Conservation (phyloP, 1,140 invertebrate genomes). For the Drosophila murphyi region DNA sequence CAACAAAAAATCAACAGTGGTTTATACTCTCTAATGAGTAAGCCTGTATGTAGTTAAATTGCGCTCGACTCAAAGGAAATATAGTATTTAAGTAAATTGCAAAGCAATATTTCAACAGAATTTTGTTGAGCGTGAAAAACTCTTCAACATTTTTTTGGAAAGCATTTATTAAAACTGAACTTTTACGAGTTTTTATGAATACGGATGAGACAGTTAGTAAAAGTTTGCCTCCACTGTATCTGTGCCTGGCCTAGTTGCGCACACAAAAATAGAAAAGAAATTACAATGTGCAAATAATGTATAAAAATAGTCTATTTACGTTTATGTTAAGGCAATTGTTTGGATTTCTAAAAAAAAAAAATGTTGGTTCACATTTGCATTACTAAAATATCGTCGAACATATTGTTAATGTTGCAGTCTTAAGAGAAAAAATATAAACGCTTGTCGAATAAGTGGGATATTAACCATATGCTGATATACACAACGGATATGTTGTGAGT, state of each 20-base stretch:
- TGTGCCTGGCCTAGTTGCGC: constrained; percentile 65
- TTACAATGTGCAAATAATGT: constrained; percentile 40
- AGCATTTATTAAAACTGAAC: constrained; percentile 10
- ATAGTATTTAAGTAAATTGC: not conserved
- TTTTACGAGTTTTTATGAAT: not conserved
- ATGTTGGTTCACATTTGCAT: constrained; percentile 60
- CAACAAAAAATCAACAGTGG: constrained; percentile 32
- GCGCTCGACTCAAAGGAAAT: constrained; percentile 23
- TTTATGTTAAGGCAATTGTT: constrained; percentile 66
- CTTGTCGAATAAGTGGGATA: constrained; percentile 37
- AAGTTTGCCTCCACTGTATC: constrained; percentile 50
- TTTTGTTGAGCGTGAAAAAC: constrained; percentile 53
- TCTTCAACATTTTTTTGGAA: constrained; percentile 19
- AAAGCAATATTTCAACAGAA: not conserved
- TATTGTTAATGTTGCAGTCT: constrained; percentile 26
- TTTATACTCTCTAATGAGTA: constrained; percentile 55
- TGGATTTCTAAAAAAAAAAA: constrained; percentile 52
- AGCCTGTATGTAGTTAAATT: constrained; percentile 12
- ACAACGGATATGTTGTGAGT: constrained; percentile 58
- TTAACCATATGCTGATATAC: constrained; percentile 63
- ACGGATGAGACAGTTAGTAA: constrained; percentile 19
- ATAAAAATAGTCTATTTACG: constrained; percentile 72
- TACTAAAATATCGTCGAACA: constrained; percentile 65
- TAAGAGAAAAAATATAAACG: not conserved
- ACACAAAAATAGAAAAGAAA: constrained; percentile 44